These are phyloP conservation scores for Holacanthus passer DNA, from an alignment of 2,113 vertebrate species.

Conservation along the genomic window DNA sequence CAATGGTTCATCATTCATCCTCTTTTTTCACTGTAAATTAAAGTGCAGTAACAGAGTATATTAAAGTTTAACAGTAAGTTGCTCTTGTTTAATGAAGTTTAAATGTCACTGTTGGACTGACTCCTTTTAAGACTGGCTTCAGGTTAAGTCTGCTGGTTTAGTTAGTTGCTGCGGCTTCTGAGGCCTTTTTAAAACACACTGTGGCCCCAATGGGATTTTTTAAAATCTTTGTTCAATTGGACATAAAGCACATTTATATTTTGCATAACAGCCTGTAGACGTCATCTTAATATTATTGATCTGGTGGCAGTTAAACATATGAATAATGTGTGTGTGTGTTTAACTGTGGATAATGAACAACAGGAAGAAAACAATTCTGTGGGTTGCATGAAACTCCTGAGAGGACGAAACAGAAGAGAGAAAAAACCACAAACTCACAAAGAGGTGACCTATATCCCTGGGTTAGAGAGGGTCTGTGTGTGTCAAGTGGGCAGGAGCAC, in stretches of 20 bases:
- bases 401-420: slow-evolving; percentile 28
- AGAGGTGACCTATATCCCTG: slow-evolving; percentile 79
- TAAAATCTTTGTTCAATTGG: too few species aligned
- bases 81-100: too few species aligned
- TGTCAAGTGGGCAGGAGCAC: slow-evolving; percentile 60
- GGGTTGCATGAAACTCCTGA: not conserved
- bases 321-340: not conserved
- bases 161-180: too few species aligned
- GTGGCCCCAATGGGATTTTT: too few species aligned
- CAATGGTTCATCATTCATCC: too few species aligned
- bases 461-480: slow-evolving; percentile 62
- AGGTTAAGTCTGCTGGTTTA: too few species aligned
- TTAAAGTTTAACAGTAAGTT: too few species aligned
- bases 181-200: too few species aligned
- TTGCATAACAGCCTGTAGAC: too few species aligned
- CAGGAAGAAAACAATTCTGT: not conserved
- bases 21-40: not conserved
- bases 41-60: not conserved
- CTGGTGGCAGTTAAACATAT: not conserved
- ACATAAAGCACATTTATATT: too few species aligned
- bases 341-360: slow-evolving; percentile 11
- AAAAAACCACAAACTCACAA: slow-evolving; percentile 35
- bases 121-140: too few species aligned
- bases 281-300: not conserved
- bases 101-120: too few species aligned